Evolutionary conservation across 2,113 vertebrate genomes (phyloP).

Genomic region (Pedetes capensis): DNA sequence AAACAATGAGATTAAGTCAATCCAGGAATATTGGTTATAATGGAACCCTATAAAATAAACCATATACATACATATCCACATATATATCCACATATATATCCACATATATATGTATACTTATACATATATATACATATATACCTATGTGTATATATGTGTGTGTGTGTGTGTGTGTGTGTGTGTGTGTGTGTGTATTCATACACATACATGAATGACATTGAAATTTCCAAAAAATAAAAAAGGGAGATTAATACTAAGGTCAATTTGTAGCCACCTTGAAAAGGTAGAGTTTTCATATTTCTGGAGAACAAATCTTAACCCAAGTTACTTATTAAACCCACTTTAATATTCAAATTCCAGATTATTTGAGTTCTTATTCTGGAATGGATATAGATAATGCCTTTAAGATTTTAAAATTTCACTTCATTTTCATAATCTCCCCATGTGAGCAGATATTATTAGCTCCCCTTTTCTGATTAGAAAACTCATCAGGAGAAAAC

Average conservation of each 20-base stretch:
- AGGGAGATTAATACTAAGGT: neutral
- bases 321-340: too few relatives aligned
- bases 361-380: neutral
- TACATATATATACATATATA: too few relatives aligned
- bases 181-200: neutral
- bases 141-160: too few relatives aligned
- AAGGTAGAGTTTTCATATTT: neutral
- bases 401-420: neutral
- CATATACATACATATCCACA: too few relatives aligned
- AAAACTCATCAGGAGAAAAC: neutral
- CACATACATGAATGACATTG: neutral
- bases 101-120: too few relatives aligned
- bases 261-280: neutral
- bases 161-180: too few relatives aligned
- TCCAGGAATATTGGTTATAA: neutral
- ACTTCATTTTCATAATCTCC: neutral
- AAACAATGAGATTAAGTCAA: neutral
- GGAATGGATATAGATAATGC: neutral
- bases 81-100: too few relatives aligned
- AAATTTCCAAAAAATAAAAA: neutral
- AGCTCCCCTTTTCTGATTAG: neutral
- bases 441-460: neutral
- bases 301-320: neutral
- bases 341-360: neutral
- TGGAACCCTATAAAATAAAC: neutral